Evolutionary conservation across 1,140 invertebrate genomes (phyloP), one percentile per base, ranked within the genome.

Genomic region (Scaptomyza graminum): DNA sequence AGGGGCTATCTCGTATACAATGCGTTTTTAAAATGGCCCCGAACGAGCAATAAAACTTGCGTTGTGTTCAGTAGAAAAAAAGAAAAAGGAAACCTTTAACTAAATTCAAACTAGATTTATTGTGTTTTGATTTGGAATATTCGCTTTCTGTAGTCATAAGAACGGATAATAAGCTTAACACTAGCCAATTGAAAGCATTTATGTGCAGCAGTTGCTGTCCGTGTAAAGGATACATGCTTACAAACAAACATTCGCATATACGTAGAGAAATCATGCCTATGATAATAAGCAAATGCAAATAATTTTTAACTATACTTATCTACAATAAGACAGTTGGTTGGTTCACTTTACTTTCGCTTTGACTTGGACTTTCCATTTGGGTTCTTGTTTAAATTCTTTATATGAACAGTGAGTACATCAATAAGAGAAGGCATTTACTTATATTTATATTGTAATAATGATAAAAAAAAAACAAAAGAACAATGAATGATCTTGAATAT

Each of bases 111-210:
- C 31, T 49, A 44, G 9, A 39, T 37, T 39, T 11, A 39, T 60
- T 60, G 11, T 4, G 6, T 43, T 50, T 43, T 25, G 46, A 28
- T 54, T 60, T 47, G 15, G 25, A 18, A 34, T 47, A 34, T 69
- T 63, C 50, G 66, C 66, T 68, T 59, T 62, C n/a, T 64, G 25
- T 81, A 78, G 61, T n/a, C 22, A 52, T 62, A 60, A 77, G 69
- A 66, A 78, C 44, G 50, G 69, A 69, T 49, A 74, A 76, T 68
- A 84, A 88, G 76, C 79, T 83, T 78, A 83, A 79, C 75, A 88
- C 83, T 88, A 83, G 83, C 83, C 83, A 88, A 88, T 69, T 83
- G 73, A 71, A 88, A 76, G 84, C 81, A 68, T 88, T 76, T 87
- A 75, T 63, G 59, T 41, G 55, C 63, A 61, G 64, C 69, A 65